Evolutionary conservation across 2,888 invertebrate genomes (phyloP).

Genomic region (Amblyjoppa proteus): DNA sequence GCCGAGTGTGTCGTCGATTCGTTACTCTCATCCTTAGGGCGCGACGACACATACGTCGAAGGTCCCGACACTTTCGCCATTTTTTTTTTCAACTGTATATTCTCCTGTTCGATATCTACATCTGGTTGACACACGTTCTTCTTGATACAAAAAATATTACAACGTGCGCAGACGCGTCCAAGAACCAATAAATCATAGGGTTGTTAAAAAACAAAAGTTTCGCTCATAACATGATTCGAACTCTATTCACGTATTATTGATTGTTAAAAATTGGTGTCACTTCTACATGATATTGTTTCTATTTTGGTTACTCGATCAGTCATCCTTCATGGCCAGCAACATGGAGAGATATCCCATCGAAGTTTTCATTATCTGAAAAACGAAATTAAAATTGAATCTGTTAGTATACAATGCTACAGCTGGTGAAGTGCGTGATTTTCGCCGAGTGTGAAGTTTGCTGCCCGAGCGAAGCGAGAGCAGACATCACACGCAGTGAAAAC

Average conservation of each 20-base stretch:
- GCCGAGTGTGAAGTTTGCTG: no score
- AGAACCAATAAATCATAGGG: neutral
- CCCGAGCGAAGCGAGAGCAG: no score
- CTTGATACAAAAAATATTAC: neutral
- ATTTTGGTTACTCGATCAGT: conserved; percentile 18
- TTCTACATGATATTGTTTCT: neutral
- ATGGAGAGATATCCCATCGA: conserved; percentile 73
- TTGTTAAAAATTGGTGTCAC: no score
- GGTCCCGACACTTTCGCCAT: neutral
- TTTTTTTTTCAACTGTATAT: neutral
- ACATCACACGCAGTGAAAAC: no score
- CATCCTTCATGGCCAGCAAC: conserved; percentile 68
- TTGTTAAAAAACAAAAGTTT: neutral
- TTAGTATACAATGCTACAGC: no score
- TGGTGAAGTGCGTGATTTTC: neutral
- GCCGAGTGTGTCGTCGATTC: neutral
- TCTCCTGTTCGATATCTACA: neutral
- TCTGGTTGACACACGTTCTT: neutral
- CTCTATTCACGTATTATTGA: neutral
- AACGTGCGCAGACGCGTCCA: neutral
- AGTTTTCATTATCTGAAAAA: conserved; percentile 69
- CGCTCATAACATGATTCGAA: neutral
- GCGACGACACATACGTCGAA: neutral
- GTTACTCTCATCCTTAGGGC: neutral
- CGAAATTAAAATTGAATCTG: neutral